Base-by-base conservation (phyloP, 1,140 invertebrate genomes). In the Drosophila auraria region DNA sequence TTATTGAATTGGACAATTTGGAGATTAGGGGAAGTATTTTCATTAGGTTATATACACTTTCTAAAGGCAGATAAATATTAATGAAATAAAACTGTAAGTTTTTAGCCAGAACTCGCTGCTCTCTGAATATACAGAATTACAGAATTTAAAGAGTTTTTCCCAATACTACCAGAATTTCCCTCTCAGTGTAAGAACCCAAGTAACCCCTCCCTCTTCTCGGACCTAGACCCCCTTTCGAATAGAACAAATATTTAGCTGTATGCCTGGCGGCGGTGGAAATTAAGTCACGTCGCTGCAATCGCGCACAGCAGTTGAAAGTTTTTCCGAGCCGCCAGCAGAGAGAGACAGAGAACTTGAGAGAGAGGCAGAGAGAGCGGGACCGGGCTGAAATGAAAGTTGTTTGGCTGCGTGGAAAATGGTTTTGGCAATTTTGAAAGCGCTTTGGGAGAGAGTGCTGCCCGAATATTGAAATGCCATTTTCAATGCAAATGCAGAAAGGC, bases 241-340 rank as follows among this genome's bases (percentile, higher is more conserved):
- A 78, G 69, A 90, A 86, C 80, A 87, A 87, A 87, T 68, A 87
- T 87, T 87, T 89, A 90, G 82, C 89, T 84, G 72, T 90, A 74
- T 64, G 77, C 60, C 68, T 80, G 68, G 44, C 77, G 64, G 78
- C 75, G 83, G 73, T 86, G 82, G 72, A 91, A 91, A 91, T 91
- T 89, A 90, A 91, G 89, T 91, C 89, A 91, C 89, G 89, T 91
- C 80, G 82, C 74, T 72, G 66, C 89, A 91, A 91, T 91, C 89
- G 91, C 84, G 89, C 63, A 78, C 87, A 89, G 84, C 82, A 69
- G 81, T 81, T 75, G 60, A 64, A 82, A 82, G 61, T 87, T 72
- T 68, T 69, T 68, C 61, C 62, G 11, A 62, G 65, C 68, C 51
- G 57, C 45, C 53, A 12, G 36, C 12, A 12, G 38, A 23, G 44